Conservation (phyloP, 2,797 vertebrate species). For the Acridotheres tristis region DNA sequence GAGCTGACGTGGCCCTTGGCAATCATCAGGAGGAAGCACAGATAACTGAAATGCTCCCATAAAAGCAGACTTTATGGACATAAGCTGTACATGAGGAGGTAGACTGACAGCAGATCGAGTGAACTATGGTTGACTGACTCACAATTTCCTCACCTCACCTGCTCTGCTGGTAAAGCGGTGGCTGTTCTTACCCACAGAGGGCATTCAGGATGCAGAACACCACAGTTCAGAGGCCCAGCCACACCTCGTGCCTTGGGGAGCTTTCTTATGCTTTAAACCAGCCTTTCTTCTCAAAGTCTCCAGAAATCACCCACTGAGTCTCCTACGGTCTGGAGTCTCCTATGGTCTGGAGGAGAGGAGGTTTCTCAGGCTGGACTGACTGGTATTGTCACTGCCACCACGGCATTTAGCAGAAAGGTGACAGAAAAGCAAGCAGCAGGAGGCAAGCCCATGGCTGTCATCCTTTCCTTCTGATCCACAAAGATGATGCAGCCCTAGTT, state of each 20-base stretch:
- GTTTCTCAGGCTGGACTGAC: background rate
- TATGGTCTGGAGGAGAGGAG: rapidly evolving
- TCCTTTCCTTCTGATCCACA: background rate
- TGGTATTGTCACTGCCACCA: background rate
- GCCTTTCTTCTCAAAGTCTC: background rate
- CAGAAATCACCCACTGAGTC: background rate
- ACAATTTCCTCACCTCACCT: background rate
- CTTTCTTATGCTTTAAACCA: background rate
- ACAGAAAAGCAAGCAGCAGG: slow-evolving; percentile 8
- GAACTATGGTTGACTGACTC: background rate
- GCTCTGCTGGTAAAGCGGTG: background rate
- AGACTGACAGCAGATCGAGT: background rate
- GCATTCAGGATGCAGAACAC: rapidly evolving
- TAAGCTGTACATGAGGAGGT: background rate
- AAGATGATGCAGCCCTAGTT: background rate
- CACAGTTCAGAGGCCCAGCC: background rate
- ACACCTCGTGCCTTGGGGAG: rapidly evolving
- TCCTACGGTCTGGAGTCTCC: background rate
- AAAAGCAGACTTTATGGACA: background rate
- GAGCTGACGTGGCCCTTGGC: background rate
- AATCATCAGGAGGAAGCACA: background rate
- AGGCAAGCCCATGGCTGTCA: background rate
- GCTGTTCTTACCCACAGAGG: background rate
- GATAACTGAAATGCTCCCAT: background rate
- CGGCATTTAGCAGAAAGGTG: background rate